Evolutionary conservation across 2,113 vertebrate species (phyloP).

Genomic region (Ranitomeya variabilis): DNA sequence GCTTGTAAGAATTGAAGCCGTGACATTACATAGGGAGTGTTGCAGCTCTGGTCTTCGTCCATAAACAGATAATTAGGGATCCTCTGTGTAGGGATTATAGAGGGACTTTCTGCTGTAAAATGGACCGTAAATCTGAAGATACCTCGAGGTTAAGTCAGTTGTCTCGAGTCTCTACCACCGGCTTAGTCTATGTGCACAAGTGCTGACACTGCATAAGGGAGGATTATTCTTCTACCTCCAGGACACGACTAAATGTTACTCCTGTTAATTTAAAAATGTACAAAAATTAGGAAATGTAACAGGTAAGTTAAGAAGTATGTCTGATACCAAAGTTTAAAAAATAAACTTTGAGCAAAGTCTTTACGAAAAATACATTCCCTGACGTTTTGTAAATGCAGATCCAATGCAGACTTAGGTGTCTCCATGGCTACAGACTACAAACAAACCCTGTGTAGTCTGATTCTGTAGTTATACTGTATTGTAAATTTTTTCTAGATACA

Average conservation of each 20-base stretch:
- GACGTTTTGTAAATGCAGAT: no score
- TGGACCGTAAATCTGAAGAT: not conserved
- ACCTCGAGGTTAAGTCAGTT: not conserved
- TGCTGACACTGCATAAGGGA: not conserved
- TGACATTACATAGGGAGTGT: not conserved
- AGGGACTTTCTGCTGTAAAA: conserved; percentile 4
- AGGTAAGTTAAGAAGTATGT: not conserved
- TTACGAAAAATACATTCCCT: no score
- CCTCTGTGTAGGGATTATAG: not conserved
- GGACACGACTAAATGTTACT: not conserved
- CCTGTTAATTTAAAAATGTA: not conserved
- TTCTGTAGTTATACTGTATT: no score
- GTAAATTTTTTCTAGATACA: no score
- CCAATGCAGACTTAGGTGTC: not conserved
- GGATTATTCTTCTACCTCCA: conserved; percentile 2
- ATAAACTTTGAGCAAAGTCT: no score
- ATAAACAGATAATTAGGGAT: not conserved
- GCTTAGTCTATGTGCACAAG: not conserved
- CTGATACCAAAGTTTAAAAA: not conserved
- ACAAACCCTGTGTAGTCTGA: not conserved
- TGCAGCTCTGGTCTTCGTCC: not conserved
- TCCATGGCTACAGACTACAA: not conserved
- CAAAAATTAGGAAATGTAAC: not conserved
- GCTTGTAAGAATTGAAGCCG: not conserved
- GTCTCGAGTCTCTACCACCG: not conserved